phyloP scores from a whole-genome alignment of 1,140 invertebrate genomes.

The Thaumatotibia leucotreta region DNA sequence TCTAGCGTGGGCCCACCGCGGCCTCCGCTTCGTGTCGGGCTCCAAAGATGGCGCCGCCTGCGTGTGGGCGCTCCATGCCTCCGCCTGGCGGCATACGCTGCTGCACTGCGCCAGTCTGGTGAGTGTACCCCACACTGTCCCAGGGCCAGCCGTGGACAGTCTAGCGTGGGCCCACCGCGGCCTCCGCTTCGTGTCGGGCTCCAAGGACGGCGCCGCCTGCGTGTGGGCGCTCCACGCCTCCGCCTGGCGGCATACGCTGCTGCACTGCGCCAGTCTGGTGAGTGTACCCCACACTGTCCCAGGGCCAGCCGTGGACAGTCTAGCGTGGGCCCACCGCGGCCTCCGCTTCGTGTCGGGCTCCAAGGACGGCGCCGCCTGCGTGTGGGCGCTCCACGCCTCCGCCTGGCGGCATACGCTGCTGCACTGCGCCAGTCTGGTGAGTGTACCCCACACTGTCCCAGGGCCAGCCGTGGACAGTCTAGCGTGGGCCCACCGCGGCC shows the following conservation, averaged over 20 bases:
- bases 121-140: neutral
- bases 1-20: conserved; percentile 94
- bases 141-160: neutral
- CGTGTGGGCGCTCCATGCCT: conserved; percentile 94
- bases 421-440: too few relatives aligned
- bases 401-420: too few relatives aligned
- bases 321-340: too few relatives aligned
- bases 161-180: too few relatives aligned
- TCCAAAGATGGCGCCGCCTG: conserved; percentile 97
- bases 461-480: neutral
- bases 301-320: neutral
- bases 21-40: conserved; percentile 93
- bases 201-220: too few relatives aligned
- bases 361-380: too few relatives aligned
- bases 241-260: too few relatives aligned
- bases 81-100: conserved; percentile 90
- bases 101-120: conserved; percentile 70
- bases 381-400: too few relatives aligned
- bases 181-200: neutral
- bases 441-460: neutral
- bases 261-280: too few relatives aligned
- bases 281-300: neutral
- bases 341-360: neutral
- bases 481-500: too few relatives aligned
- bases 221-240: too few relatives aligned